phyloP scores from a whole-genome alignment of 2,113 vertebrate genomes.

The Turnix velox region DNA sequence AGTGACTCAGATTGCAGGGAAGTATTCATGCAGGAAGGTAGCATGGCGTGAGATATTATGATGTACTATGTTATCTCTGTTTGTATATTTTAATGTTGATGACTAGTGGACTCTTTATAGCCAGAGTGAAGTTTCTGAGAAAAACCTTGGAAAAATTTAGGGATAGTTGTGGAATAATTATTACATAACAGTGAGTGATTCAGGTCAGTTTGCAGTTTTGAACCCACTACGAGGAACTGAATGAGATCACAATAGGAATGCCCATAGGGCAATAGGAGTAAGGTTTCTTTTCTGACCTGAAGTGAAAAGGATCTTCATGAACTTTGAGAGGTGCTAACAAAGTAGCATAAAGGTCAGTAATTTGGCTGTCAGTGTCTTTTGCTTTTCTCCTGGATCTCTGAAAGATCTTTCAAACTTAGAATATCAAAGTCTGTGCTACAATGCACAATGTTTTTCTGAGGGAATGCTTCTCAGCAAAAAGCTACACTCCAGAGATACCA shows the following conservation, averaged over 20 bases:
- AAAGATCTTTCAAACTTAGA: neutral
- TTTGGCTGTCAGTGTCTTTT: neutral
- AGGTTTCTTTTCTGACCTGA: neutral
- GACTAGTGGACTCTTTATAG: neutral
- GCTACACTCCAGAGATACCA: neutral
- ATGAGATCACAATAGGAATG: neutral
- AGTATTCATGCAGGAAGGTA: neutral
- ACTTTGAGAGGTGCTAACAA: neutral
- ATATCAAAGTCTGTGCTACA: neutral
- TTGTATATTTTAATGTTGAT: neutral
- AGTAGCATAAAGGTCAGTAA: neutral
- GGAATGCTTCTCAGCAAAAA: neutral
- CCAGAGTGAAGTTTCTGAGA: neutral
- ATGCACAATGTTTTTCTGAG: neutral
- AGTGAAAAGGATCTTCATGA: neutral
- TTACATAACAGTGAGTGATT: neutral
- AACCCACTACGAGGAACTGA: accelerated
- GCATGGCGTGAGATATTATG: neutral
- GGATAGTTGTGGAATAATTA: neutral
- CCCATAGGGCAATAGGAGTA: neutral
- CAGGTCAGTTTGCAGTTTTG: neutral
- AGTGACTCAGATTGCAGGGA: neutral
- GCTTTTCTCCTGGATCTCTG: neutral
- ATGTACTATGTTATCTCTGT: neutral
- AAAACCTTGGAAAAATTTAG: neutral